Base-by-base conservation (phyloP, 2,113 vertebrate genomes). In the Oostethus manadensis region DNA sequence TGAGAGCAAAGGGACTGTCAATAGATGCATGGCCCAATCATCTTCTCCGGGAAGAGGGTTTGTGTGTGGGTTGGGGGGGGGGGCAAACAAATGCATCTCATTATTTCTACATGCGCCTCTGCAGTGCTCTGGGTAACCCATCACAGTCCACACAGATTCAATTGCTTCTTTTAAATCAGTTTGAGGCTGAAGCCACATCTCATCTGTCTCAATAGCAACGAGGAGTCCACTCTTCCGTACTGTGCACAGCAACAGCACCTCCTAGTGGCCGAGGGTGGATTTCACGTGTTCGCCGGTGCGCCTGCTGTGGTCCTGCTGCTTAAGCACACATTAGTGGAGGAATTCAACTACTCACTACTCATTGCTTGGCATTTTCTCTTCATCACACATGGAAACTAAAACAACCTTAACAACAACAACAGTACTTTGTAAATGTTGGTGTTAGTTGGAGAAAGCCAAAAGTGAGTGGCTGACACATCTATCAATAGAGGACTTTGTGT, bases 101-200 rank as follows among this genome's bases (percentile, higher is more conserved):
- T 91, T 91, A 89, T 82, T 83, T 81, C 70, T 63, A 68, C 60
- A 50, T 50, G 81, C 74, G 80, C 80, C 81, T 87, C 85, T 89
- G 86, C 88, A 87, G 86, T 80, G 86, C 84, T 84, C 79, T 70
- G 75, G 83, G 77, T 87, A 84, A 87, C 85, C 83, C 84, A 88
- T 88, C 87, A 86, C 82, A 81, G 82, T 88, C 88, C 86, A 79
- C 85, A 79, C 82, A 88, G 85, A 88, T 89, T 83, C 86, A 85
- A 89, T 87, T 87, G 83, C 85, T 87, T 88, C 77, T 82, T 87
- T 86, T 86, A 89, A 89, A 91, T 89, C 90, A 88, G 84, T 86
- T 88, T 89, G 86, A 87, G 83, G 80, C 84, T 74, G 76, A 68
- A 86, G 88, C 83, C 82, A 77, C 83, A 86, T 89, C 87, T 87